phyloP scores from a whole-genome alignment of 2,888 invertebrate species.

The Dorcus hopei region DNA sequence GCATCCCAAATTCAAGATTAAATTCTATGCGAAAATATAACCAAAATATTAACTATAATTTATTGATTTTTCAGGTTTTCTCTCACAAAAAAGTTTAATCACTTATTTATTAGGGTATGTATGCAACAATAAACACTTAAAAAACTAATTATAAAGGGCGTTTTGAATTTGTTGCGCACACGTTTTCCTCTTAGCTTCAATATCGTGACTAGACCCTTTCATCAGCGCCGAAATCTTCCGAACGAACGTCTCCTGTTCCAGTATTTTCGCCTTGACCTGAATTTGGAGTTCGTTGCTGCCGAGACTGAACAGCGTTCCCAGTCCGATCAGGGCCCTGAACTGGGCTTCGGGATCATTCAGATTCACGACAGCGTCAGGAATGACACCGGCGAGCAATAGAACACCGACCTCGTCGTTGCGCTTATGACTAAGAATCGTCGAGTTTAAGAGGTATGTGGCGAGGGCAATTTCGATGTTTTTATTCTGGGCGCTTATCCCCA shows the following conservation, averaged over 20 bases:
- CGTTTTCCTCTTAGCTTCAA: constrained; percentile 49
- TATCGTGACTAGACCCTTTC: constrained; percentile 49
- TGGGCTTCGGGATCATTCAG: constrained; percentile 70
- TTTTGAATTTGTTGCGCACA: constrained; percentile 42
- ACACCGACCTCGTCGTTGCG: constrained; percentile 52
- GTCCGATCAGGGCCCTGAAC: constrained; percentile 71
- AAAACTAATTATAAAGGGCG: not conserved
- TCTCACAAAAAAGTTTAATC: too few species aligned
- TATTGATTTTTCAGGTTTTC: too few species aligned
- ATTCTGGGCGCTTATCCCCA: constrained; percentile 44
- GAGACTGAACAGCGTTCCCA: constrained; percentile 66
- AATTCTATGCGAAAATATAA: too few species aligned
- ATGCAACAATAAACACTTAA: not conserved
- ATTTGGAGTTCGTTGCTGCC: constrained; percentile 50
- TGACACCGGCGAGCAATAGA: constrained; percentile 54
- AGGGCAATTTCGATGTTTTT: constrained; percentile 57
- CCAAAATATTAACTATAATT: too few species aligned
- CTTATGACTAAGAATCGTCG: constrained; percentile 62
- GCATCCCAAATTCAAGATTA: too few species aligned
- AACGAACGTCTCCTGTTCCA: constrained; percentile 36
- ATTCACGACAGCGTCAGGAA: constrained; percentile 55
- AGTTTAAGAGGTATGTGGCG: constrained; percentile 69
- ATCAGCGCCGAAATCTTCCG: constrained; percentile 42
- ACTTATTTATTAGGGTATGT: too few species aligned
- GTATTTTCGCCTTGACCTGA: constrained; percentile 49